Conservation (phyloP, 2,888 invertebrate species). For the Drosophila merina region DNA sequence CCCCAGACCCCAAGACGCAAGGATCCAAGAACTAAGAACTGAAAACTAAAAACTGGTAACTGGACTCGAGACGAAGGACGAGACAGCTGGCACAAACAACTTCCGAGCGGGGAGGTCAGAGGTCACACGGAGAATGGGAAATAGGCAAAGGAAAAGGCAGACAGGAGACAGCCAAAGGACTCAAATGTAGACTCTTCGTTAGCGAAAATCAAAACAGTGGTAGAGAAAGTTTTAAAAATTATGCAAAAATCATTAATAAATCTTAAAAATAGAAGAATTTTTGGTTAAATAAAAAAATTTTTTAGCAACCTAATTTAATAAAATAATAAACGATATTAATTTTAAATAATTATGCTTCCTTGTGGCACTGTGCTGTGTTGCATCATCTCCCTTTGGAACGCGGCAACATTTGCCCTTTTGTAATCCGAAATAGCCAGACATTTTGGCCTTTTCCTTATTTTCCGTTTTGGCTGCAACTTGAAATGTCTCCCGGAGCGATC, state of each 20-base stretch:
- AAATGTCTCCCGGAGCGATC: conserved; percentile 5
- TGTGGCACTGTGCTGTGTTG: background rate
- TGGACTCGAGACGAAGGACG: conserved; percentile 8
- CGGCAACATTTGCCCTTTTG: conserved; percentile 47
- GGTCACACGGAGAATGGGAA: background rate
- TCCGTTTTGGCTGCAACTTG: background rate
- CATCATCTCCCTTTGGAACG: conserved; percentile 8
- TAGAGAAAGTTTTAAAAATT: background rate
- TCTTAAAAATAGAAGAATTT: no score
- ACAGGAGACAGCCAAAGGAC: conserved; percentile 20
- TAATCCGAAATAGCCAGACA: conserved; percentile 1
- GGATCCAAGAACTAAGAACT: background rate
- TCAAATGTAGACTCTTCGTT: conserved; percentile 49
- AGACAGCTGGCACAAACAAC: conserved; percentile 64
- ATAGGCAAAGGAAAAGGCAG: conserved; percentile 3
- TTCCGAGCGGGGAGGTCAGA: conserved; percentile 30
- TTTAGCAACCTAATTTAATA: no score
- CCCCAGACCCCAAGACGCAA: no score
- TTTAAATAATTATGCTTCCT: no score
- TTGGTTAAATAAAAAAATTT: no score
- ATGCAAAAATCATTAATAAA: no score
- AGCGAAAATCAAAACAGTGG: conserved; percentile 23
- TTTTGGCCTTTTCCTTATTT: conserved; percentile 21
- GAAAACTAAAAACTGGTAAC: background rate
- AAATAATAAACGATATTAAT: no score